These are phyloP conservation scores for Rhabdomys pumilio DNA, from an alignment of 2,797 vertebrate genomes.

Conservation along the genomic window DNA sequence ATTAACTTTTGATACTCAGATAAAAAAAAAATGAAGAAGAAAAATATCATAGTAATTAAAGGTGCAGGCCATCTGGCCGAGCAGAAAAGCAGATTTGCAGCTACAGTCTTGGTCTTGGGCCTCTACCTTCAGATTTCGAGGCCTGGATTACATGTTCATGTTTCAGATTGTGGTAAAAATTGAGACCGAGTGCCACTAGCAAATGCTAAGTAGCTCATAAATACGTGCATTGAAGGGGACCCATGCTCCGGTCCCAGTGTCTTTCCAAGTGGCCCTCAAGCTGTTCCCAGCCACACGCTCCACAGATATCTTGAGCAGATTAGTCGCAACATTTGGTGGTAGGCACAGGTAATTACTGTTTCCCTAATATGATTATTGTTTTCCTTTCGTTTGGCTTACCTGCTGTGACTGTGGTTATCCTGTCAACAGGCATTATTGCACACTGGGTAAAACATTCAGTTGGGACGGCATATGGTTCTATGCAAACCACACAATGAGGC, in stretches of 20 bases:
- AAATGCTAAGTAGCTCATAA: not conserved
- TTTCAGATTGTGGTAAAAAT: slow-evolving; percentile 52
- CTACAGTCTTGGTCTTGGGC: not conserved
- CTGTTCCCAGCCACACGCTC: slow-evolving; percentile 22
- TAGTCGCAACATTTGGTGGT: slow-evolving; percentile 48
- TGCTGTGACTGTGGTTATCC: slow-evolving; percentile 79
- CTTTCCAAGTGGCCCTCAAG: not conserved
- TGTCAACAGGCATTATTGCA: slow-evolving; percentile 80
- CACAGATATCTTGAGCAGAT: slow-evolving; percentile 38
- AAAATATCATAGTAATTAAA: slow-evolving; percentile 69
- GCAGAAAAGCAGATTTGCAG: slow-evolving; percentile 42
- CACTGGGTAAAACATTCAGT: slow-evolving; percentile 62
- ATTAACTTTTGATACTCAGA: slow-evolving; percentile 74
- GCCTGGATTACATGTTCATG: not conserved
- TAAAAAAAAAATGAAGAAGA: slow-evolving; percentile 33
- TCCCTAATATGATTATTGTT: slow-evolving; percentile 71
- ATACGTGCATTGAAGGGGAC: not conserved
- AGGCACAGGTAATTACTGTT: slow-evolving; percentile 69
- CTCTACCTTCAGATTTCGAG: slow-evolving; percentile 25
- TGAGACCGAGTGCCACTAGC: not conserved
- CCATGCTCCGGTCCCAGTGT: not conserved
- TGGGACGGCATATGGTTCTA: slow-evolving; percentile 66
- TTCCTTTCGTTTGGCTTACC: slow-evolving; percentile 71
- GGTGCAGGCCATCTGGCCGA: slow-evolving; percentile 36
- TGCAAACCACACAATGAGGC: slow-evolving; percentile 67